Evolutionary conservation across 2,888 invertebrate genomes (phyloP).

Genomic region (Aricia artaxerxes): DNA sequence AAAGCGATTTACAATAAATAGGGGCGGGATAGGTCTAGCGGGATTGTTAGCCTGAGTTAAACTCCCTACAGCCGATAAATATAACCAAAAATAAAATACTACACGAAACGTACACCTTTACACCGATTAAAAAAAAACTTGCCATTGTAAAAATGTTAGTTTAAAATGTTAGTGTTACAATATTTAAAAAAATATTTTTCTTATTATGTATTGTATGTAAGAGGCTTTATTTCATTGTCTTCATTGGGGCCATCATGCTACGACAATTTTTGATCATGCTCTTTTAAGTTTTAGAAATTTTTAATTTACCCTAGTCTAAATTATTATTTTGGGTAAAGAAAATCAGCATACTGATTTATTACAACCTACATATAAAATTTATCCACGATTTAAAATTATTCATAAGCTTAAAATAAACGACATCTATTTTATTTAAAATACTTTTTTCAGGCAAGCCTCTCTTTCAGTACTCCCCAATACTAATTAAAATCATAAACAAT

Average conservation of each 20-base stretch:
- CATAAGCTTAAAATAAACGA: conserved; percentile 3
- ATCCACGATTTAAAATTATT: background rate
- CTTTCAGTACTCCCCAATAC: conserved; percentile 18
- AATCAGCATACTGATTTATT: background rate
- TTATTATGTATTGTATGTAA: too few relatives aligned
- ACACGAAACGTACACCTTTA: background rate
- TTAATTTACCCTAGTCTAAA: background rate
- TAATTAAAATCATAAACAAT: conserved; percentile 28
- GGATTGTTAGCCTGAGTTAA: conserved; percentile 54
- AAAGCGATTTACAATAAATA: conserved; percentile 74
- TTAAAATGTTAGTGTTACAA: background rate
- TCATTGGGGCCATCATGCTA: too few relatives aligned
- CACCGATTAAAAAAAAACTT: background rate
- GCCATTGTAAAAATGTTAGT: background rate
- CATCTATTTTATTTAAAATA: background rate
- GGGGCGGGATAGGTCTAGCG: conserved; percentile 63
- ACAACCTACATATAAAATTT: background rate
- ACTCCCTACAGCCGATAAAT: conserved; percentile 44
- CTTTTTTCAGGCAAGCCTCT: conserved; percentile 31
- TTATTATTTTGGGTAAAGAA: background rate
- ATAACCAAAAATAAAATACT: conserved; percentile 36
- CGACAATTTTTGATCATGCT: background rate
- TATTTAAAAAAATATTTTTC: too few relatives aligned
- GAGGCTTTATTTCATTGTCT: too few relatives aligned
- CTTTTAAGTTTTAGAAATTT: background rate